Conservation (phyloP, 1,140 invertebrate species). For the Zaprionus nigranus region DNA sequence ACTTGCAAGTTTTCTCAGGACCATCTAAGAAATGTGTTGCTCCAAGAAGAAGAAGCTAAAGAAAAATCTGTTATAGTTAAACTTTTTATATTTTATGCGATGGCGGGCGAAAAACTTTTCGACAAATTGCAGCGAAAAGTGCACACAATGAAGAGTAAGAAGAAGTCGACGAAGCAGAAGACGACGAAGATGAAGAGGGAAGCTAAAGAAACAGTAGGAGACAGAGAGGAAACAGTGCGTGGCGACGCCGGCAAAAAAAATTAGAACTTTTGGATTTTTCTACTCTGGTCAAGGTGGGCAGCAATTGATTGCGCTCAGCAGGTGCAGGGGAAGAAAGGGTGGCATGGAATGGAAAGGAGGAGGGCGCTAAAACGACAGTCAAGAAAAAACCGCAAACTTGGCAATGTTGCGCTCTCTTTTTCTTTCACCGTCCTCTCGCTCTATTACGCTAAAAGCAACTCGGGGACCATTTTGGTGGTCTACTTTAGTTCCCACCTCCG, state of each 20-base stretch:
- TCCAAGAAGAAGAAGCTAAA: constrained; percentile 1
- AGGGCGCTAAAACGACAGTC: constrained; percentile 28
- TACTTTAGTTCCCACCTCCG: not conserved
- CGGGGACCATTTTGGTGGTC: constrained; percentile 58
- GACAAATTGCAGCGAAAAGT: constrained; percentile 79
- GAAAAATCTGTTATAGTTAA: constrained; percentile 74
- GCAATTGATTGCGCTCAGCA: constrained; percentile 23
- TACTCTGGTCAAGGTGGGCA: constrained; percentile 65
- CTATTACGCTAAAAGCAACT: constrained; percentile 71
- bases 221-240: constrained; percentile 65
- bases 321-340: not conserved
- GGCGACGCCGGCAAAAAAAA: constrained; percentile 58
- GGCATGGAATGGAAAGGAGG: not conserved
- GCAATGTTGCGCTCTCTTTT: constrained; percentile 27
- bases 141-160: constrained; percentile 56
- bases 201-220: not conserved
- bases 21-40: constrained; percentile 21
- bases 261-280: constrained; percentile 61
- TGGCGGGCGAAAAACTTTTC: constrained; percentile 61
- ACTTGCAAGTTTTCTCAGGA: constrained; percentile 24
- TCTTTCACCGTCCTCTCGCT: not conserved
- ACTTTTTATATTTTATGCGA: constrained; percentile 54
- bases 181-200: not conserved
- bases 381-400: constrained; percentile 70
- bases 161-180: not conserved